A percentile compares a stretch with the other conserved stretches of the same genome.
phyloP scores from a whole-genome alignment of 2,888 invertebrate species.

The Neoscelio sp. region DNA sequence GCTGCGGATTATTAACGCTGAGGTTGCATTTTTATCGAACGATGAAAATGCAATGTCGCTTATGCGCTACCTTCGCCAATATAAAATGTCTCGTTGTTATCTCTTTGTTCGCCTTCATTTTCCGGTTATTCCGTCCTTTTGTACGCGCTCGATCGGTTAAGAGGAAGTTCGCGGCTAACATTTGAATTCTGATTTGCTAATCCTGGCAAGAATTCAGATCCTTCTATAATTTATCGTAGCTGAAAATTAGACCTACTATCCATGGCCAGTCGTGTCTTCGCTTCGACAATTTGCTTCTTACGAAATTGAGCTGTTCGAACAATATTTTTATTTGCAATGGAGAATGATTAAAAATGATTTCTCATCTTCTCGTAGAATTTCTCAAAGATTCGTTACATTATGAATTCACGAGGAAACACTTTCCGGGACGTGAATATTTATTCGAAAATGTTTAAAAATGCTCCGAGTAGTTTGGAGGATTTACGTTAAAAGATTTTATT shows the following conservation, averaged over 20 bases:
- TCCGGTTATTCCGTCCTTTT: constrained; percentile 11
- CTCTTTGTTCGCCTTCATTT: constrained; percentile 12
- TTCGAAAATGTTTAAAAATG: too few species aligned
- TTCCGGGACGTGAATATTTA: too few species aligned
- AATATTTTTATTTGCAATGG: too few species aligned
- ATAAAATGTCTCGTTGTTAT: neutral
- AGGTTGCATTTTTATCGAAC: constrained; percentile 61
- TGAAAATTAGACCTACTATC: too few species aligned
- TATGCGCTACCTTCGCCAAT: constrained; percentile 10
- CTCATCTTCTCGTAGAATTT: neutral
- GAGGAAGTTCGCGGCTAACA: neutral
- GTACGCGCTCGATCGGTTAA: neutral
- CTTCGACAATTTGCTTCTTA: too few species aligned
- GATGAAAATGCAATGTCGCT: constrained; percentile 38
- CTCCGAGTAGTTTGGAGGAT: neutral
- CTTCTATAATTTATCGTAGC: too few species aligned
- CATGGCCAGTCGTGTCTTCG: too few species aligned
- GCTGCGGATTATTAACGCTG: constrained; percentile 60
- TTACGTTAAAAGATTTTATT: constrained; percentile 1
- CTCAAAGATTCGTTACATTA: neutral
- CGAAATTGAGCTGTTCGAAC: too few species aligned
- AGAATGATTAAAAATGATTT: too few species aligned
- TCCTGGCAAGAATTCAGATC: too few species aligned
- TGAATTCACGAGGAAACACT: too few species aligned
- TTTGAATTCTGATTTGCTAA: neutral